Evolutionary conservation across 92 coral and sea anemone genomes (phyloP).

Genomic region (Actinernus sp.): DNA sequence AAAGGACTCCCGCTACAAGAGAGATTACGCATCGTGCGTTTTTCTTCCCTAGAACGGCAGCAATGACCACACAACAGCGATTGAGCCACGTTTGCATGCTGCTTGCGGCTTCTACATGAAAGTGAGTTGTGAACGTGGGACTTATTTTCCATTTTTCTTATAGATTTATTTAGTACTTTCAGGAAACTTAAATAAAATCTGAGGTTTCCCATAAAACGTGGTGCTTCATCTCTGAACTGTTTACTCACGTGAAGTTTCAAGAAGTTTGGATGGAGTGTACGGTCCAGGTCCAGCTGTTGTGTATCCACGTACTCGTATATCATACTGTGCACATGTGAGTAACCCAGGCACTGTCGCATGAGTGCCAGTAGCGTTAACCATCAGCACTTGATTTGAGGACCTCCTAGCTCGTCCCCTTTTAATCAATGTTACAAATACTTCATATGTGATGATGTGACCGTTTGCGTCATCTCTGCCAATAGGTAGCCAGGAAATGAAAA

Average conservation of each 20-base stretch:
- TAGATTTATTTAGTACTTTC: too few relatives aligned
- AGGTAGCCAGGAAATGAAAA: not conserved
- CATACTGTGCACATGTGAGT: not conserved
- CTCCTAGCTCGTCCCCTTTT: not conserved
- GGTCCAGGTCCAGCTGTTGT: conserved; percentile 5
- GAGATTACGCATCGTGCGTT: too few relatives aligned
- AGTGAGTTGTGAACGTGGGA: too few relatives aligned
- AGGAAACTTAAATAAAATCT: too few relatives aligned
- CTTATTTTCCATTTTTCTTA: too few relatives aligned
- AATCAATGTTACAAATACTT: not conserved
- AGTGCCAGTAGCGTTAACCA: not conserved
- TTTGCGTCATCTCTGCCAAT: not conserved
- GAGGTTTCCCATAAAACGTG: too few relatives aligned
- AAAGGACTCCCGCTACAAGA: too few relatives aligned
- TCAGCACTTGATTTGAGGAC: too few relatives aligned
- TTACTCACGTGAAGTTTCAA: not conserved
- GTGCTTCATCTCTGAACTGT: not conserved
- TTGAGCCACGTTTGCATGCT: too few relatives aligned
- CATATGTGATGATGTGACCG: conserved; percentile 6
- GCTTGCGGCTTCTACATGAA: too few relatives aligned
- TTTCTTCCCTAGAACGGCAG: too few relatives aligned
- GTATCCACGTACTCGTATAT: conserved; percentile 1
- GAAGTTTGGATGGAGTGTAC: not conserved
- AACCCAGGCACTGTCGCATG: not conserved
- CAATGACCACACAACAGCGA: too few relatives aligned